Percentiles rank a stretch among this genome's conserved stretches.
Conservation (phyloP, 2,888 invertebrate genomes). For the Coelopa pilipes region DNA sequence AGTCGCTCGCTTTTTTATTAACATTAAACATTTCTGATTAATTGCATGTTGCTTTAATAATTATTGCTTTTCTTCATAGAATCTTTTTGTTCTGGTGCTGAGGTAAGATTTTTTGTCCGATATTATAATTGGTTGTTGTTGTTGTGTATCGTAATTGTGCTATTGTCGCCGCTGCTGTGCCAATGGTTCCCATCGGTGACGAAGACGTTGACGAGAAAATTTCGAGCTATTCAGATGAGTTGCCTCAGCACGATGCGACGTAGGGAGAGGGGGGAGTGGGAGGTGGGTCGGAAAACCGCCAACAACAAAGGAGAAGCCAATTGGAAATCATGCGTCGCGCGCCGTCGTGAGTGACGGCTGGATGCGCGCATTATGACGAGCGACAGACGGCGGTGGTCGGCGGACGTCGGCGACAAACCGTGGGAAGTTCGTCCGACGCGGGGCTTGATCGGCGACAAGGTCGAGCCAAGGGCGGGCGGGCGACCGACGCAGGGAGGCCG, state of each 20-base stretch:
- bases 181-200: too few species aligned
- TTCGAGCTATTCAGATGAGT: too few species aligned
- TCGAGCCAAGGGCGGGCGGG: background rate
- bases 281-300: too few species aligned
- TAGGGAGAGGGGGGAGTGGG: too few species aligned
- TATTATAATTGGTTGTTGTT: too few species aligned
- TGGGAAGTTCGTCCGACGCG: background rate
- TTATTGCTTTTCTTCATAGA: background rate
- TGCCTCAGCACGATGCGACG: too few species aligned
- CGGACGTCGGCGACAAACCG: background rate
- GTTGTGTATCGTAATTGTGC: too few species aligned
- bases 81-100: background rate
- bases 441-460: background rate
- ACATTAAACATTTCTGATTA: background rate
- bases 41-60: conserved; percentile 7
- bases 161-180: too few species aligned
- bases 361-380: background rate
- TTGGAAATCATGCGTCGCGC: background rate
- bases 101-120: background rate
- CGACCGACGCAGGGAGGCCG: too few species aligned
- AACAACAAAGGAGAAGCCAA: too few species aligned
- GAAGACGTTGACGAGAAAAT: too few species aligned
- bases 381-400: background rate
- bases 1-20: conserved; percentile 4
- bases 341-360: background rate